Evolutionary conservation across 92 coral and sea anemone species (phyloP), one percentile per base, ranked within the genome.

Genomic region (Parazoanthus swiftii): DNA sequence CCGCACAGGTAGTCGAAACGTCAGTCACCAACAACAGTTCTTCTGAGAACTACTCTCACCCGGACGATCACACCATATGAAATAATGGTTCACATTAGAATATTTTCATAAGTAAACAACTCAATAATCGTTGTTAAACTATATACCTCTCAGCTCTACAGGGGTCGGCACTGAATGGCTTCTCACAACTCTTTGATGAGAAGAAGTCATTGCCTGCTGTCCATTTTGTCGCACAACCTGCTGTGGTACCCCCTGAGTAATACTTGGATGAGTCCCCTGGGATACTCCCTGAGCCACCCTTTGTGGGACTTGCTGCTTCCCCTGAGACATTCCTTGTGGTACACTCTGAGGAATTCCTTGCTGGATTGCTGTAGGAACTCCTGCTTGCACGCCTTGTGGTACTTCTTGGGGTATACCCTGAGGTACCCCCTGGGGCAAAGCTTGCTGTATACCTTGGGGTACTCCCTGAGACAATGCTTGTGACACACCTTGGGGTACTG

Each of bases 401-500:
- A 67, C 77, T 5, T 43, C 38, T 11, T 70, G 77, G 8, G 59
- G 25, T 14, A 33, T 1, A 14, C 59, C 87, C 54, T 83, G 86
- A 15, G 59, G 29, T 33, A 70, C 16, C 36, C 44, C 42, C 56
- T 43, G 79, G 18, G 65, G 63, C 5, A 46, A 15, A 1, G 78
- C 68, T 58, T 84, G 87, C 2, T 46, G 9, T 8, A 44, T 70
- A 20, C 85, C 74, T 1, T 63, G 85, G 44, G 85, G 44, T 26
- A 80, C 71, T n/a, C 72, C 85, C 23, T 80, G 85, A 25, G 85
- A 50, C 2, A 80, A 13, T 5, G 70, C 86, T 68, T 82, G 86
- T n/a, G 44, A 16, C 66, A 67, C n/a, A 3, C 92, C 70, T 75
- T 92, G 35, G 92, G 75, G 72, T 11, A 42, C 77, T 8, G 21